Percentiles rank a stretch among this genome's conserved stretches.
phyloP scores from a whole-genome alignment of 1,140 invertebrate genomes.

The Hypothenemus hampei region DNA sequence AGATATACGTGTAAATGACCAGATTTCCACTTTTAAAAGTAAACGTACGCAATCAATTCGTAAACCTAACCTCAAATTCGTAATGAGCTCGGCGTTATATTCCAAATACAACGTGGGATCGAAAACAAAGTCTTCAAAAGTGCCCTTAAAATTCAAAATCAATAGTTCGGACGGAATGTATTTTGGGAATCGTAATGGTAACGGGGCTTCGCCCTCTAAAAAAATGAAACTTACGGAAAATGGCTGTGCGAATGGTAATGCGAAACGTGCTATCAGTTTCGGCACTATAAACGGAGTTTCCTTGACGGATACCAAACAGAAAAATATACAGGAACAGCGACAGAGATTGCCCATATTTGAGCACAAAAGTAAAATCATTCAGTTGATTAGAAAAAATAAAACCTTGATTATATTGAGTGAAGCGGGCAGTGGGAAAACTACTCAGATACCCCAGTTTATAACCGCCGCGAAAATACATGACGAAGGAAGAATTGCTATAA shows the following conservation, averaged over 20 bases:
- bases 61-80: too few relatives aligned
- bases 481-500: constrained; percentile 67
- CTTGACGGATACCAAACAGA: constrained; percentile 31
- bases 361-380: constrained; percentile 51
- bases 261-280: constrained; percentile 16
- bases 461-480: constrained; percentile 54
- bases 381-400: constrained; percentile 51
- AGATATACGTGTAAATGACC: too few relatives aligned
- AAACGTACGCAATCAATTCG: too few relatives aligned
- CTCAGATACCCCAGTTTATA: constrained; percentile 81
- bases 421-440: constrained; percentile 88
- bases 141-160: too few relatives aligned
- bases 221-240: constrained; percentile 33
- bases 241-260: constrained; percentile 20
- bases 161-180: too few relatives aligned
- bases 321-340: constrained; percentile 48
- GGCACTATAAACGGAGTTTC: constrained; percentile 28
- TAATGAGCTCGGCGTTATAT: too few relatives aligned
- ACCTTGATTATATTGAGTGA: constrained; percentile 81
- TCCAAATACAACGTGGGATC: too few relatives aligned
- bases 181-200: constrained; percentile 29
- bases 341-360: constrained; percentile 51
- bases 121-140: too few relatives aligned
- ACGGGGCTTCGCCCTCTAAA: constrained; percentile 31
- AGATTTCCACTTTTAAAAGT: too few relatives aligned